Base-by-base conservation (phyloP, 35 echinoderm and acorn worm species). In the Apostichopus parvimensis region DNA sequence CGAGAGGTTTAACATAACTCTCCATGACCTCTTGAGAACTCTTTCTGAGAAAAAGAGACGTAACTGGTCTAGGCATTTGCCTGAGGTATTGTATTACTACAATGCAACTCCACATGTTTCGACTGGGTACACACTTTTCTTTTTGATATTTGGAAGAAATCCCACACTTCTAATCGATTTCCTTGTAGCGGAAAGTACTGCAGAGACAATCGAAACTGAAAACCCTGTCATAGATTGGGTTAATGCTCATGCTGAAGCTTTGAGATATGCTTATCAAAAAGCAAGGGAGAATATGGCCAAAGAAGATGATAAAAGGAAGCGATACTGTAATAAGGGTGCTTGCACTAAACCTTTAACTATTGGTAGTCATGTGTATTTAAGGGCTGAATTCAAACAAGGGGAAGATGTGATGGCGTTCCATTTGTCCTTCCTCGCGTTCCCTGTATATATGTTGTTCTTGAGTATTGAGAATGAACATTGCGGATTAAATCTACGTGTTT, bases 61-160 rank as follows among this genome's bases (percentile, higher is more conserved):
- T 73, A 15, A 34, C 14, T 94, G 93, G 93, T 83, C 93, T 7
- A 78, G 83, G 10, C 66, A 91, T 21, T 57, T 94, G 9, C 78
- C 93, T 14, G 89, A 94, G 66, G 62, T 94, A 5, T 21, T 94
- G 34, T 87, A 87, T 92, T 79, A 82, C 3, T 94, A 94, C 57
- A 94, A 94, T 57, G 65, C 90, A 0, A 83, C 93, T 2, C 58
- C 57, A 21, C 93, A 94, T 80, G 57, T 79, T 15, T 91, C 90
- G 6, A 94, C 93, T 8, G 83, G 83, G 2, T 57, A 58, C 15
- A 58, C 83, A 24, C 83, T 54, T 18, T 87, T 87, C 60, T 87
- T 56, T 87, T 17, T 65, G 54, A 87, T 87, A 54, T 87, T 87
- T 59, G 83, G 83, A 53, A 13, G 83, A 7, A 24, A 87, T 60